Conservation (phyloP, 2,113 vertebrate species). For the Heterochromis multidens region DNA sequence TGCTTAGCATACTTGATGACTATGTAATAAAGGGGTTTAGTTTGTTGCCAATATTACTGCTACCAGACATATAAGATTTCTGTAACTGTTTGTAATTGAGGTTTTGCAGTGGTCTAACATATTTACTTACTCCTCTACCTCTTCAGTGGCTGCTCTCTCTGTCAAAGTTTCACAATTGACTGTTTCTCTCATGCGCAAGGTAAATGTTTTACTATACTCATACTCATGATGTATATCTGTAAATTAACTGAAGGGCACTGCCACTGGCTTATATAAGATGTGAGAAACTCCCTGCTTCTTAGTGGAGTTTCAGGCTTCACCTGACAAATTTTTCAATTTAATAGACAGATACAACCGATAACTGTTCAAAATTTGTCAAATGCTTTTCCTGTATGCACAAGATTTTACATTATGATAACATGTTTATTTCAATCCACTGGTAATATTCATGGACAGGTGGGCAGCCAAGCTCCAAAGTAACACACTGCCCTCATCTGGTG, state of each 20-base stretch:
- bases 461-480: not conserved
- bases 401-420: not conserved
- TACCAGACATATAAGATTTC: no score
- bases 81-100: no score
- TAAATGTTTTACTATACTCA: no score
- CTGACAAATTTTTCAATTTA: not conserved
- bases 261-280: not conserved
- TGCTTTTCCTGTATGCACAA: not conserved
- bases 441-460: not conserved
- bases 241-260: not conserved
- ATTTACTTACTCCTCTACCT: no score
- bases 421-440: not conserved
- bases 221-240: not conserved
- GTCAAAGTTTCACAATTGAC: not conserved
- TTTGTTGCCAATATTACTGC: no score
- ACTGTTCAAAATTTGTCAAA: not conserved
- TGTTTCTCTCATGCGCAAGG: not conserved
- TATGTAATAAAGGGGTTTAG: no score
- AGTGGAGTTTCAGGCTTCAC: not conserved
- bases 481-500: not conserved
- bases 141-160: no score
- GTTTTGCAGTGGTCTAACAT: no score
- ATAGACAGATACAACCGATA: not conserved
- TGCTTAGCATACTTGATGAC: no score
- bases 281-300: not conserved